phyloP scores from a whole-genome alignment of 1,140 invertebrate genomes.

The Lordiphosa mommai region DNA sequence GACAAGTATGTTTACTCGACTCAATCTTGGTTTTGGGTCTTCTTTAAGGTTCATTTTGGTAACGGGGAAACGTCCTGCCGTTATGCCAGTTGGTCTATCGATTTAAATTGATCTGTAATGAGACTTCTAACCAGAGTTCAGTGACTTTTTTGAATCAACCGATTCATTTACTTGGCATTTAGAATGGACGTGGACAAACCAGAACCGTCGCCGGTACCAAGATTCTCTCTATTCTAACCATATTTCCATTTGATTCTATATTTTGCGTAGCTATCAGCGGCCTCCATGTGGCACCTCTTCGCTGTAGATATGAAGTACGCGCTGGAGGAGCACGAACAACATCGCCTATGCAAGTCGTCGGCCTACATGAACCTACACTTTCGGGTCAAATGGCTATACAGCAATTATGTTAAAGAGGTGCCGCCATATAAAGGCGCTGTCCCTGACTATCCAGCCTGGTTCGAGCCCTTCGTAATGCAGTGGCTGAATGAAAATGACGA shows the following conservation, averaged over 20 bases:
- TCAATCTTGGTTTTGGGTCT: no score
- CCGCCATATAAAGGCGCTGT: slow-evolving; percentile 97
- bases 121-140: no score
- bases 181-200: no score
- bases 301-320: slow-evolving; percentile 99
- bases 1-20: slow-evolving; percentile 82
- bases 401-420: slow-evolving; percentile 98
- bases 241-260: background rate
- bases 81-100: no score
- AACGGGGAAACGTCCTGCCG: no score
- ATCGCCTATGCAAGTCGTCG: slow-evolving; percentile 96
- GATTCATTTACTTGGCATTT: no score
- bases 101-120: no score
- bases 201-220: no score
- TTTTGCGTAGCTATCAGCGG: slow-evolving; percentile 90
- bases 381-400: slow-evolving; percentile 98
- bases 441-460: slow-evolving; percentile 98
- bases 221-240: no score
- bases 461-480: slow-evolving; percentile 99
- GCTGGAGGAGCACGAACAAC: slow-evolving; percentile 98
- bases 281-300: slow-evolving; percentile 98
- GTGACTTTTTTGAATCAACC: no score
- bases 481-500: slow-evolving; percentile 99
- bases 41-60: no score
- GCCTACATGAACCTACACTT: slow-evolving; percentile 99